phyloP scores from a whole-genome alignment of 2,888 invertebrate species.

The Tinea pellionella region DNA sequence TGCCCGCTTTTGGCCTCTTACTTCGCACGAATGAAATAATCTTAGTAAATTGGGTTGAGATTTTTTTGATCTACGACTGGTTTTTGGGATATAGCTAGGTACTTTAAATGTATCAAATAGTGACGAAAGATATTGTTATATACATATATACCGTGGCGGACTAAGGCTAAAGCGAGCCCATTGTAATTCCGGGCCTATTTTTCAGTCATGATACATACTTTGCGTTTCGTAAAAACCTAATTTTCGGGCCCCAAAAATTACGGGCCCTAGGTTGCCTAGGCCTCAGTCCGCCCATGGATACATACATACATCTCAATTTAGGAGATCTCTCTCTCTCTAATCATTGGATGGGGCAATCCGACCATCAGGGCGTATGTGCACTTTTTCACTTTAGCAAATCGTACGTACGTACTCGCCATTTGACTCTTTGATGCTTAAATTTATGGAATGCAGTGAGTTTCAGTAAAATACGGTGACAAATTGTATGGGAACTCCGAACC shows the following conservation, averaged over 20 bases:
- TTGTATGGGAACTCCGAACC: neutral
- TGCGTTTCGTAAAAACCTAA: too few relatives aligned
- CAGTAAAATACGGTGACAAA: neutral
- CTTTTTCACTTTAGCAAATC: neutral
- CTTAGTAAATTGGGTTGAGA: conserved; percentile 31
- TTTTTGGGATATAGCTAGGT: neutral
- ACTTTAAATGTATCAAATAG: too few relatives aligned
- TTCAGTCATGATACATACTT: too few relatives aligned
- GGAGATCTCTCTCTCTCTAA: neutral
- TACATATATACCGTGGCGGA: too few relatives aligned
- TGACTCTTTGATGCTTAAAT: neutral
- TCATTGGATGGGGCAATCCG: neutral
- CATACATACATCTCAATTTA: too few relatives aligned
- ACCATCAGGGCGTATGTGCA: neutral
- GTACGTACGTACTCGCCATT: neutral
- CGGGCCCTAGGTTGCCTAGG: too few relatives aligned
- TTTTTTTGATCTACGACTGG: conserved; percentile 17
- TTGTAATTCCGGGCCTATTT: too few relatives aligned
- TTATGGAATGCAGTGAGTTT: neutral
- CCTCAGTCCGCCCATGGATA: too few relatives aligned
- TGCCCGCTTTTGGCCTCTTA: conserved; percentile 28
- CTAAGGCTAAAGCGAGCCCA: too few relatives aligned
- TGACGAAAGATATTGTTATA: too few relatives aligned
- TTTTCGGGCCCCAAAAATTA: too few relatives aligned
- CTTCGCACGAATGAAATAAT: conserved; percentile 34